phyloP scores from a whole-genome alignment of 2,113 vertebrate species.

The Uropsilus gracilis region DNA sequence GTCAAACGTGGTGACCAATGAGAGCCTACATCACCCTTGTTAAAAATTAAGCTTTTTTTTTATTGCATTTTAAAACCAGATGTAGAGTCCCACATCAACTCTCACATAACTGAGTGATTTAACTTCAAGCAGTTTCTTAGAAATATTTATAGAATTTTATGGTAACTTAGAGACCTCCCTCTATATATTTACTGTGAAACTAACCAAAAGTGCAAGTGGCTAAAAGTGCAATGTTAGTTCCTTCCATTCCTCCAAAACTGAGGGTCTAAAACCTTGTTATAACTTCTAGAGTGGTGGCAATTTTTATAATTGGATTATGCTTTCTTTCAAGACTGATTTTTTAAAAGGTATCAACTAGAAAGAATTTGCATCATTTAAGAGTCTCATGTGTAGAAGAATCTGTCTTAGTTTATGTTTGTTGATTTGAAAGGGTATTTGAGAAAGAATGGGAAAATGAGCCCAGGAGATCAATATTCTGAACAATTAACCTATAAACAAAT shows the following conservation, averaged over 20 bases:
- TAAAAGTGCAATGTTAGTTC: neutral
- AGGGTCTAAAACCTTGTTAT: neutral
- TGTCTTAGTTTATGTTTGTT: conserved; percentile 70
- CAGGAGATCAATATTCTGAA: conserved; percentile 75
- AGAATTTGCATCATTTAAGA: conserved; percentile 56
- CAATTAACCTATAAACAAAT: conserved; percentile 81
- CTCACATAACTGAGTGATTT: neutral
- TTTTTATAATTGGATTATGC: neutral
- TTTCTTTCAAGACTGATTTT: conserved; percentile 48
- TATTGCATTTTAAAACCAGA: neutral
- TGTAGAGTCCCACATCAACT: neutral
- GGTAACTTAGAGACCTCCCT: neutral
- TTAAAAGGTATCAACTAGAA: conserved; percentile 25
- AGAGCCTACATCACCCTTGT: neutral
- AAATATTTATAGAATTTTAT: conserved; percentile 46
- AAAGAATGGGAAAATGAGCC: conserved; percentile 64
- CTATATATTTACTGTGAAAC: neutral
- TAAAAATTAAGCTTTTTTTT: conserved; percentile 29
- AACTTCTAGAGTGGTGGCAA: neutral
- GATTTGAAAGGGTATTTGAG: conserved; percentile 72
- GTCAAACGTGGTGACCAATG: neutral
- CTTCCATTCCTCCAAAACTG: neutral
- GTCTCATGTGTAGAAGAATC: conserved; percentile 51
- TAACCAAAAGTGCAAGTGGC: conserved; percentile 11
- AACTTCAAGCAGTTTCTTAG: conserved; percentile 1